Conservation (phyloP, 1,140 invertebrate species). For the Drosophila lacteicornis region DNA sequence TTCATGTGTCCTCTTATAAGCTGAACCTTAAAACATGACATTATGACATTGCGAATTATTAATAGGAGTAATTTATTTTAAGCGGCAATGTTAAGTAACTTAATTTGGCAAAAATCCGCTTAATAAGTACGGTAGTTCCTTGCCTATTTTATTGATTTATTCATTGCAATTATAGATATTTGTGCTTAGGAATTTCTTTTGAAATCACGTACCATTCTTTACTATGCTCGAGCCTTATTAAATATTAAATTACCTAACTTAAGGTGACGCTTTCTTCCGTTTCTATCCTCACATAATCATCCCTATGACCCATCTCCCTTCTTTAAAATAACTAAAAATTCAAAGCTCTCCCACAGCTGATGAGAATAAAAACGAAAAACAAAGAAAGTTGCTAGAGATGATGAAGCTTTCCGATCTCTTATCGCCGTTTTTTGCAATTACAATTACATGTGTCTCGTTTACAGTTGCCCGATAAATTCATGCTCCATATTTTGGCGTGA, state of each 20-base stretch:
- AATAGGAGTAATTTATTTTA: not conserved
- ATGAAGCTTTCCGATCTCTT: constrained; percentile 22
- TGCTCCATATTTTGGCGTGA: constrained; percentile 11
- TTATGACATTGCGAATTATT: not conserved
- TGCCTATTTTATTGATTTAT: not conserved
- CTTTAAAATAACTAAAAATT: not conserved
- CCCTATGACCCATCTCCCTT: not conserved
- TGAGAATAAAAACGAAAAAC: not conserved
- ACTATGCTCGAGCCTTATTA: too few relatives aligned
- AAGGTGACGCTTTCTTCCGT: not conserved
- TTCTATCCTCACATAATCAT: not conserved
- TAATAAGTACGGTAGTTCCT: not conserved
- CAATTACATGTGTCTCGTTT: constrained; percentile 21
- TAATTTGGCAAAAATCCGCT: too few relatives aligned
- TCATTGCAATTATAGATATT: not conserved
- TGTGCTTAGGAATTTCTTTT: too few relatives aligned
- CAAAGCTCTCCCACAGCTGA: not conserved
- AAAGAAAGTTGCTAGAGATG: not conserved
- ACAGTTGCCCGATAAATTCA: constrained; percentile 65
- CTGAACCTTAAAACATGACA: not conserved
- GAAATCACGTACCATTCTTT: too few relatives aligned
- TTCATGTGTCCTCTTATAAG: not conserved
- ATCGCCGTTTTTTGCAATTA: constrained; percentile 29
- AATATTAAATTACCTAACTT: not conserved
- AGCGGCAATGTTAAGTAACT: too few relatives aligned